phyloP scores from a whole-genome alignment of 1,140 invertebrate genomes.

The Cotesia typhae region DNA sequence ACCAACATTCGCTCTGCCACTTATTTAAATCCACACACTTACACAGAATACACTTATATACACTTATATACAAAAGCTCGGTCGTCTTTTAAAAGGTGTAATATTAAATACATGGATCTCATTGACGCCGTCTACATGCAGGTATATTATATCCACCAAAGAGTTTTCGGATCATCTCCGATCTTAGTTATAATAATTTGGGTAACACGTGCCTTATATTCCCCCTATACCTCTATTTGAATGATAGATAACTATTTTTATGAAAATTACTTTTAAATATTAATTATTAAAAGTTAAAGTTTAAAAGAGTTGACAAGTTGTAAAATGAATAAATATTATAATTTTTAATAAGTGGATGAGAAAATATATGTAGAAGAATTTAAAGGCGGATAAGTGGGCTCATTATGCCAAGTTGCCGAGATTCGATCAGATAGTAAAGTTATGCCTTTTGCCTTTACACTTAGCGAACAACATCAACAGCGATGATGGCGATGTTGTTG shows the following conservation, averaged over 20 bases:
- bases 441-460: too few relatives aligned
- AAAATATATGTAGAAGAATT: conserved; percentile 3
- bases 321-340: background rate
- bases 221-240: conserved; percentile 52
- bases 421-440: too few relatives aligned
- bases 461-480: too few relatives aligned
- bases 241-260: conserved; percentile 54
- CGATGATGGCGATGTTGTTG: too few relatives aligned
- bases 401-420: too few relatives aligned
- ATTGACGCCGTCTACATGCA: background rate
- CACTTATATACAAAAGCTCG: background rate
- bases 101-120: background rate
- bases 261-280: conserved; percentile 60
- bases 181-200: too few relatives aligned
- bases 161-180: too few relatives aligned
- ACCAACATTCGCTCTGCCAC: background rate
- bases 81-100: too few relatives aligned
- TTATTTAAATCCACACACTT: background rate
- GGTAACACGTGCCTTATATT: conserved; percentile 49
- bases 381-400: too few relatives aligned
- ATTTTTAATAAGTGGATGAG: background rate
- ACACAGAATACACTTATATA: background rate
- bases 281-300: background rate
- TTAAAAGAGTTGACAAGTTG: too few relatives aligned
- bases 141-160: background rate